Base-by-base conservation (phyloP, 2,888 invertebrate species). In the Phasia obesa region DNA sequence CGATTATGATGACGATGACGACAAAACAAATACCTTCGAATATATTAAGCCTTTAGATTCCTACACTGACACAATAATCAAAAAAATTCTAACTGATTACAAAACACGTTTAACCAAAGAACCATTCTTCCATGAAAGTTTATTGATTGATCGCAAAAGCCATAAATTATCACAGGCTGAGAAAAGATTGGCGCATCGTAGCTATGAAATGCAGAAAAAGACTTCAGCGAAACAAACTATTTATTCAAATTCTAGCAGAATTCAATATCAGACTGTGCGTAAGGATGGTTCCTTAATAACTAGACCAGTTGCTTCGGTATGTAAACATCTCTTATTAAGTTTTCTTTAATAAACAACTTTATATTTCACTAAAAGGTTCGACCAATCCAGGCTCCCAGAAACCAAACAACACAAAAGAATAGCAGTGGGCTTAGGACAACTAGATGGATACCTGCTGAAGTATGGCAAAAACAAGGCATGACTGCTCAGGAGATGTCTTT, bases 91-190 rank as follows among this genome's bases (percentile, higher is more conserved):
- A 55, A 93, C 93, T 73, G 91, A 93, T 27, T 93, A 95, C 86
- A 94, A 94, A 17, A 93, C 92, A 47, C 90, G 93, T 64, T 91
- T 96, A 78, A 95, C 95, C 77, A 96, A 95, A 91, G 96, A 96
- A 88, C 99, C 99, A 0, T 99, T 99, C 92, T 96, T 97, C 87
- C 99, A 99, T 89, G 99, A 99, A 91, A 98, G 98, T 11, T 92
- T 99, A 70, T 92, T 99, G 38, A 96, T 98, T 4, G 99, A 99
- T 91, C 94, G 98, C 53, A 98, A 98, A 89, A 98, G 98, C 88
- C 96, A 98, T 91, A 97, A 98, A 88, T 92, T 99, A 53, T 98
- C 98, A 0, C 96, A 96, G 88, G 96, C 97, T 31, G 99, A 99
- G 90, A 99, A 99, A 90, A 93, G 97, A 85, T 92, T 98, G 70